Evolutionary conservation across 2,113 vertebrate genomes (phyloP).

Genomic region (Stigmatopora argus): DNA sequence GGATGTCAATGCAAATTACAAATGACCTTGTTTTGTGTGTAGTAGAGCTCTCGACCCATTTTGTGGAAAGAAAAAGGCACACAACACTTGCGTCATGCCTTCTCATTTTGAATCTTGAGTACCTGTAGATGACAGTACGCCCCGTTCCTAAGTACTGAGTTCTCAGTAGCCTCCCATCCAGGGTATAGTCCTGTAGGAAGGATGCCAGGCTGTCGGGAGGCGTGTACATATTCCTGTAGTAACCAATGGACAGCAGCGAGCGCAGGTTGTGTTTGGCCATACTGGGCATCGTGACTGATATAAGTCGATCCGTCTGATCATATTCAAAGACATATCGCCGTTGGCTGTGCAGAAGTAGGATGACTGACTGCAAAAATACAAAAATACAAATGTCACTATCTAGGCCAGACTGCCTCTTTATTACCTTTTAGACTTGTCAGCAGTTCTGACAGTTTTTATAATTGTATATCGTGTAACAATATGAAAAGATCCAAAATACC

Average conservation of each 20-base stretch:
- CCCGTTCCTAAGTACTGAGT: constrained; percentile 85
- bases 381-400: not conserved
- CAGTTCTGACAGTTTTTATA: not conserved
- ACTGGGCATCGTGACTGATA: constrained; percentile 93
- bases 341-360: constrained; percentile 94
- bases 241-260: constrained; percentile 89
- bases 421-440: not conserved
- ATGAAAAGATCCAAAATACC: not conserved
- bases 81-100: not conserved
- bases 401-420: not conserved
- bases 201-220: constrained; percentile 82
- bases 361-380: constrained; percentile 79
- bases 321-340: constrained; percentile 95
- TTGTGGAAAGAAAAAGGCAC: not conserved
- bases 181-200: constrained; percentile 82
- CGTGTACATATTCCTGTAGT: constrained; percentile 92
- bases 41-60: constrained; percentile 24
- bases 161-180: constrained; percentile 84
- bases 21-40: constrained; percentile 4
- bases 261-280: constrained; percentile 93
- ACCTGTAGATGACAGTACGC: constrained; percentile 86
- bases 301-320: constrained; percentile 85
- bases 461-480: not conserved
- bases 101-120: constrained; percentile 15
- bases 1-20: constrained; percentile 1